Evolutionary conservation across 1,140 invertebrate genomes (phyloP), one percentile per base, ranked within the genome.

Genomic region (Orius laevigatus): DNA sequence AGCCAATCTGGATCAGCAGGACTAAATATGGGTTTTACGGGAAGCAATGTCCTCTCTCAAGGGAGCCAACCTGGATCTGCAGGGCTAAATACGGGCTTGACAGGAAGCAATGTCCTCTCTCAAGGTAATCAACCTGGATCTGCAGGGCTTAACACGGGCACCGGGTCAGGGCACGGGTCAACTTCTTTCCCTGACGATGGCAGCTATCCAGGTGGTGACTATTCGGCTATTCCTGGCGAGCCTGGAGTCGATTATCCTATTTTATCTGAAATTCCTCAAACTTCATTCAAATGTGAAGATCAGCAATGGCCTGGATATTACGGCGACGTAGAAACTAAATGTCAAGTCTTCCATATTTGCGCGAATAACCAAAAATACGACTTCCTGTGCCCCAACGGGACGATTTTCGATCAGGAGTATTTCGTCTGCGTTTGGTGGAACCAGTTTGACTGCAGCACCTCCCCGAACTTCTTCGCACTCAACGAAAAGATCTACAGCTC

Each of bases 401-500:
- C 86, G 0, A 78, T 89, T 16, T 89, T 88, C 60, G 80, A 84
- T 59, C 85, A 90, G 63, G 74, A 85, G 66, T 76, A 79, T 45
- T 76, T 88, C 36, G 84, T 88, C 5, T 89, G 85, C 56, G 84
- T 88, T 6, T 89, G 84, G 84, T 89, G 85, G 84, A 81, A 86
- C 64, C 81, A 86, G 58, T 87, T 87, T 56, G 81, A 86, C 56
- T 90, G 84, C 58, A 75, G 70, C 49, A 73, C 74, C 5, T 81
- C 82, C 2, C 76, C 78, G 19, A 74, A 70, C 36, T 64, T 84
- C 0, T 86, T 73, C 57, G 72, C 70, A 12, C 65, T 83, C 19
- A 87, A 87, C 61, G 79, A 78, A 46, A 80, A 83, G 57, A 68
- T 86, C 8, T 86, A 84, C 55, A 81, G 84, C 3, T 25, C 25